These are phyloP conservation scores for Furcula furcula DNA, from an alignment of 2,888 invertebrate species.

Conservation along the genomic window DNA sequence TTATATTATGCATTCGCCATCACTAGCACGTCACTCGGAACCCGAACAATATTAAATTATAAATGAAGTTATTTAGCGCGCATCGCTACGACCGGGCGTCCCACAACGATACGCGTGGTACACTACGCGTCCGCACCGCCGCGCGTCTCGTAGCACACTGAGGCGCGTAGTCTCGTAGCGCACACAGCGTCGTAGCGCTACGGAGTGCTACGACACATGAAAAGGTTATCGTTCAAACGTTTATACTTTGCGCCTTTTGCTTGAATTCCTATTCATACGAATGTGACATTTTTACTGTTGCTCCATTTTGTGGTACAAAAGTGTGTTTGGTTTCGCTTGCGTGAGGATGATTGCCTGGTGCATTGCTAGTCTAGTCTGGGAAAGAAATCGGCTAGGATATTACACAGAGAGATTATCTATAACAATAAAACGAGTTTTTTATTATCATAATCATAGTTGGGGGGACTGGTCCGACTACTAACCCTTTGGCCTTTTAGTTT, in stretches of 20 bases:
- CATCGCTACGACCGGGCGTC: constrained; percentile 12
- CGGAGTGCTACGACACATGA: constrained; percentile 40
- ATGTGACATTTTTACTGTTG: constrained; percentile 65
- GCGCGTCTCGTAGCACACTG: constrained; percentile 62
- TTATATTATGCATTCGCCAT: too few species aligned
- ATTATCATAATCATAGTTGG: too few species aligned
- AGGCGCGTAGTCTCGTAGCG: constrained; percentile 39
- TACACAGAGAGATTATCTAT: too few species aligned
- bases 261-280: constrained; percentile 68
- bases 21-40: too few species aligned
- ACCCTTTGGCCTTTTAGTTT: too few species aligned
- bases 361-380: constrained; percentile 20
- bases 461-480: too few species aligned
- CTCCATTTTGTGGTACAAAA: constrained; percentile 62
- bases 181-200: constrained; percentile 47
- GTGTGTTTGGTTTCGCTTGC: constrained; percentile 60
- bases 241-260: constrained; percentile 72
- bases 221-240: constrained; percentile 70
- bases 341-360: constrained; percentile 31
- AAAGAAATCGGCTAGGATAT: too few species aligned
- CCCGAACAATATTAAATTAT: too few species aligned
- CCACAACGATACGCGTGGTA: constrained; percentile 7
- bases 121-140: constrained; percentile 43
- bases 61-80: constrained; percentile 4
- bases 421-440: too few species aligned